Conservation (phyloP, 2,797 vertebrate species). For the Pseudomugil tenellus region DNA sequence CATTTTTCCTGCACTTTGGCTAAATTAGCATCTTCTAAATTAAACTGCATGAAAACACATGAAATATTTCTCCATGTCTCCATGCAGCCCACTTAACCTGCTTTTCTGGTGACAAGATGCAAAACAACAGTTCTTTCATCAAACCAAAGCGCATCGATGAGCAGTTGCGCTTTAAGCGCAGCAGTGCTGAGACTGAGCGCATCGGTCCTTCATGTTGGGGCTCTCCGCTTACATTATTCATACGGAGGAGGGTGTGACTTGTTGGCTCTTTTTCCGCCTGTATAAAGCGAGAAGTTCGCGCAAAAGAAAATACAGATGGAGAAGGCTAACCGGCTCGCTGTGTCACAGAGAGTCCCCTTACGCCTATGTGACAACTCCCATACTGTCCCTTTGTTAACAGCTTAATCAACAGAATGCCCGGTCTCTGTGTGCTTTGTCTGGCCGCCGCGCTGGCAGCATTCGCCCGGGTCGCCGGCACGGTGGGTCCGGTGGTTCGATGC, state of each 20-base stretch:
- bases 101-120: slow-evolving; percentile 18
- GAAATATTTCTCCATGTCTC: slow-evolving; percentile 2
- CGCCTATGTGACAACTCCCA: slow-evolving; percentile 75
- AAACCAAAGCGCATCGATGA: background rate
- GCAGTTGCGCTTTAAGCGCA: slow-evolving; percentile 19
- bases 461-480: slow-evolving; percentile 76
- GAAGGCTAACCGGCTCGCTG: slow-evolving; percentile 75
- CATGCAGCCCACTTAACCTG: slow-evolving; percentile 23
- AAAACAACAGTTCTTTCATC: slow-evolving; percentile 20
- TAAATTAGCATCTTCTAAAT: slow-evolving; percentile 11
- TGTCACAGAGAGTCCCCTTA: slow-evolving; percentile 74
- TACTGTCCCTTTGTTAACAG: slow-evolving; percentile 73
- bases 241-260: slow-evolving; percentile 87
- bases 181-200: slow-evolving; percentile 51
- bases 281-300: slow-evolving; percentile 88
- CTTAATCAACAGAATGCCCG: slow-evolving; percentile 83
- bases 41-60: background rate
- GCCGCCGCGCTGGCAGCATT: slow-evolving; percentile 81
- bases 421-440: slow-evolving; percentile 82
- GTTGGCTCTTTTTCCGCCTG: slow-evolving; percentile 78
- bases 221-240: slow-evolving; percentile 86
- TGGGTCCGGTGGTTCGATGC: slow-evolving; percentile 91
- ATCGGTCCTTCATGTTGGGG: slow-evolving; percentile 74
- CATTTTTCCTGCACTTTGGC: background rate
- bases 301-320: slow-evolving; percentile 81